These are phyloP conservation scores for Bradynema listronoti DNA, from an alignment of 1,140 invertebrate genomes.

Conservation along the genomic window DNA sequence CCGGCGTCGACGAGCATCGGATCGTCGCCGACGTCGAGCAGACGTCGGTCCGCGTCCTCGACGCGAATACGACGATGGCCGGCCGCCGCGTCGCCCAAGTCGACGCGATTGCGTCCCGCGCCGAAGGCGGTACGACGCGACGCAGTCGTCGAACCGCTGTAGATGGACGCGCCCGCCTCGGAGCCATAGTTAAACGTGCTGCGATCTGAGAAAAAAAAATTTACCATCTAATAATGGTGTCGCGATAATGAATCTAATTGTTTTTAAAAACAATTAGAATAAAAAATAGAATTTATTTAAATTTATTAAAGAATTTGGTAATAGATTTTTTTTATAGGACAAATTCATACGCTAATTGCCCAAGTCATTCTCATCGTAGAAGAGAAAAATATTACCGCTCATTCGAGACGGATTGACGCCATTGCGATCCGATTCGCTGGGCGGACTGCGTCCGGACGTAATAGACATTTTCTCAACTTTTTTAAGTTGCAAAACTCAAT, in stretches of 20 bases:
- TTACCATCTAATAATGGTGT: too few relatives aligned
- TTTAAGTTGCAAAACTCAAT: too few relatives aligned
- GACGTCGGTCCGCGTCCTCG: too few relatives aligned
- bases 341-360: too few relatives aligned
- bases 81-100: neutral
- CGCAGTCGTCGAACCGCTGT: slow-evolving; percentile 2
- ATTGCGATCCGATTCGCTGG: slow-evolving; percentile 6
- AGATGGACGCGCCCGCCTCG: slow-evolving; percentile 1
- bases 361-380: too few relatives aligned
- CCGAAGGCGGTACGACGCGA: neutral
- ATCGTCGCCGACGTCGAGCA: too few relatives aligned
- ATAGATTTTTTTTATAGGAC: too few relatives aligned
- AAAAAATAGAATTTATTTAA: neutral
- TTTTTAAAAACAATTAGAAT: neutral
- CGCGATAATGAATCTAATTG: too few relatives aligned
- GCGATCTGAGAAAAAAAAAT: neutral
- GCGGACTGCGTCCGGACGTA: neutral
- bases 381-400: neutral
- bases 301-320: too few relatives aligned
- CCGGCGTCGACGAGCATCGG: neutral
- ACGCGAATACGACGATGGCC: neutral
- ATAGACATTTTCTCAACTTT: slow-evolving; percentile 8
- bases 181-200: neutral
- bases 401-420: slow-evolving; percentile 3
- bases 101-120: neutral